Evolutionary conservation across 2,888 invertebrate genomes (phyloP).

Genomic region (Andrena flavipes): DNA sequence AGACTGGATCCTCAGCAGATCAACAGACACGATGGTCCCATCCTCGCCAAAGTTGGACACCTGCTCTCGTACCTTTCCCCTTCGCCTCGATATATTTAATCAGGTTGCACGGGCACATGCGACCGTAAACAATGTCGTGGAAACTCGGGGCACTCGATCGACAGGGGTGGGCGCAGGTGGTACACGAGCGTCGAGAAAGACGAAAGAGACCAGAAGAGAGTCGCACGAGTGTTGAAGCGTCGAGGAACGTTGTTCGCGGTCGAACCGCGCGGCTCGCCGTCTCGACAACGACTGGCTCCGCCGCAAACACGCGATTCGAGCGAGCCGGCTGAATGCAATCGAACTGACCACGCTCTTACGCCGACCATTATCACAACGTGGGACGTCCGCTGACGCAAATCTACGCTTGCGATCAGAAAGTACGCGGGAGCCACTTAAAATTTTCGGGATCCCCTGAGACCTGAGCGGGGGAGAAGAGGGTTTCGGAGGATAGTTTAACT

Average conservation of each 20-base stretch:
- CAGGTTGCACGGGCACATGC: slow-evolving; percentile 17
- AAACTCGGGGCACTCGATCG: slow-evolving; percentile 17
- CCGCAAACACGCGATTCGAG: slow-evolving; percentile 43
- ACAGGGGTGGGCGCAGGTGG: neutral
- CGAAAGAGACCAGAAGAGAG: neutral
- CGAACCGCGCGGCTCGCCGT: slow-evolving; percentile 59
- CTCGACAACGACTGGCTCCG: slow-evolving; percentile 64
- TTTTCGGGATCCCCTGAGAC: neutral
- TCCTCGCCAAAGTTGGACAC: slow-evolving; percentile 22
- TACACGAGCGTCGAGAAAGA: neutral
- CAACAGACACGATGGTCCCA: neutral
- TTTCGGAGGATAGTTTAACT: neutral
- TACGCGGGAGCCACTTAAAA: neutral
- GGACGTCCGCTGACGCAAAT: slow-evolving; percentile 39
- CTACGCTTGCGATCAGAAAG: neutral
- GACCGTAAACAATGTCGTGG: slow-evolving; percentile 22
- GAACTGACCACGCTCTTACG: slow-evolving; percentile 64
- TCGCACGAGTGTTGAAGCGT: neutral
- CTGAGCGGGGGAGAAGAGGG: too few relatives aligned
- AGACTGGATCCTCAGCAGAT: neutral
- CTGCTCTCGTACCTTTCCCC: slow-evolving; percentile 47
- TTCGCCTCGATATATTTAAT: neutral
- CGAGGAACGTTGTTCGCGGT: neutral
- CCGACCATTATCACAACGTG: slow-evolving; percentile 37
- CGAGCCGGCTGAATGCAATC: slow-evolving; percentile 45